Evolutionary conservation across 2,113 vertebrate genomes (phyloP), one percentile per base, ranked within the genome.

Genomic region (Heterotis niloticus): DNA sequence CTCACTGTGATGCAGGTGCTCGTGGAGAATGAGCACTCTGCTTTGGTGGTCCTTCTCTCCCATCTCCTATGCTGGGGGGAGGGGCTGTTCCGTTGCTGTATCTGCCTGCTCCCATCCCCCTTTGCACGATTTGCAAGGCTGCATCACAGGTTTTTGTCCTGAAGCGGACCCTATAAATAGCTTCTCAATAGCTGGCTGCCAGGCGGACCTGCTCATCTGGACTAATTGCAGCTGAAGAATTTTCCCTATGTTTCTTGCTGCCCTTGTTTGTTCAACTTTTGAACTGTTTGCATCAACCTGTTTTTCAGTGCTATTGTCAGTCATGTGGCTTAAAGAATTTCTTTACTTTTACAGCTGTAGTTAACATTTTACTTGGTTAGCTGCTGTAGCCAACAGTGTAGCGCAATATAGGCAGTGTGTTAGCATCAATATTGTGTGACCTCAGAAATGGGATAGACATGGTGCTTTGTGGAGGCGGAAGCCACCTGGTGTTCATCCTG

Each of bases 141-240:
- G 65, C 65, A 65, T 68, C 52, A 0, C 74, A 44, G 79, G 64
- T 75, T 80, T 57, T 68, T 76, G 73, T 76, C 73, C 79, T 66
- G 24, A 62, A 76, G 73, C 65, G 18, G 11, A 57, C 51, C 69
- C 76, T 78, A 78, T 72, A 81, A 81, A 81, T 81, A 81, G 68
- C 14, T 64, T 14, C 51, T 54, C 13, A 23, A 17, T 73, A 66
- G 68, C 76, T n/a, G 62, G 76, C 76, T 78, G 76, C 69, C 76
- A 74, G 71, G 64, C 56, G 71, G 77, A 71, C 57, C 71, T 77
- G 64, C 28, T 71, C 57, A 59, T 64, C 26, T 64, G 57, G 51
- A 65, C 78, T 74, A 79, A 76, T 81, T 74, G 71, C 78, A n/a
- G 44, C 67, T 44, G 34, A 44, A 51, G 23, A 28, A 54, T 13